Conservation (phyloP, 2,797 vertebrate species). For the Thamnophis elegans region DNA sequence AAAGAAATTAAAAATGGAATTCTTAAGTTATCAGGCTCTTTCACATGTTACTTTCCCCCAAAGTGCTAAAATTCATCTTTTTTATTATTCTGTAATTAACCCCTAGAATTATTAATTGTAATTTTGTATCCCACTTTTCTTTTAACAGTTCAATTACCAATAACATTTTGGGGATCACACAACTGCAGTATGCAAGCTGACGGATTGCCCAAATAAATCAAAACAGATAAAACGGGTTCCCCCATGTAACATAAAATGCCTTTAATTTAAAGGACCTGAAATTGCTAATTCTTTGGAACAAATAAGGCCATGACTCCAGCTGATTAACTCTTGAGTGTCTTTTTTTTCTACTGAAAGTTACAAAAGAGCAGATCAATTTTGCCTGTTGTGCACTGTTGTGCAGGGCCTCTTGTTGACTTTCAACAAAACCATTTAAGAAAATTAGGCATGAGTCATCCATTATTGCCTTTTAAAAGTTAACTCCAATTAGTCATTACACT, state of each 20-base stretch:
- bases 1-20: neutral
- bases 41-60: neutral
- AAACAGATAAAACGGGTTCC: neutral
- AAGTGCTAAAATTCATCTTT: neutral
- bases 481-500: neutral
- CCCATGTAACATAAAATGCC: neutral
- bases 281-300: neutral
- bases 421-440: constrained; percentile 25
- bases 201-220: neutral
- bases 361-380: neutral
- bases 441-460: constrained; percentile 27
- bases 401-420: neutral
- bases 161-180: neutral
- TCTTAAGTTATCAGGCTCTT: neutral
- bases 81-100: neutral
- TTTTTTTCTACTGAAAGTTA: neutral
- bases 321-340: neutral
- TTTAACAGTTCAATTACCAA: neutral
- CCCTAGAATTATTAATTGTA: neutral
- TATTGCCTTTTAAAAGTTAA: constrained; percentile 1
- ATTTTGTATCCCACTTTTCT: neutral
- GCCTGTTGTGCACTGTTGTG: neutral
- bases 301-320: neutral
- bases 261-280: neutral
- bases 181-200: neutral